Percentiles rank a stretch among this genome's conserved stretches.
phyloP scores from a whole-genome alignment of 1,140 invertebrate species.

The Condylostylus longicornis region DNA sequence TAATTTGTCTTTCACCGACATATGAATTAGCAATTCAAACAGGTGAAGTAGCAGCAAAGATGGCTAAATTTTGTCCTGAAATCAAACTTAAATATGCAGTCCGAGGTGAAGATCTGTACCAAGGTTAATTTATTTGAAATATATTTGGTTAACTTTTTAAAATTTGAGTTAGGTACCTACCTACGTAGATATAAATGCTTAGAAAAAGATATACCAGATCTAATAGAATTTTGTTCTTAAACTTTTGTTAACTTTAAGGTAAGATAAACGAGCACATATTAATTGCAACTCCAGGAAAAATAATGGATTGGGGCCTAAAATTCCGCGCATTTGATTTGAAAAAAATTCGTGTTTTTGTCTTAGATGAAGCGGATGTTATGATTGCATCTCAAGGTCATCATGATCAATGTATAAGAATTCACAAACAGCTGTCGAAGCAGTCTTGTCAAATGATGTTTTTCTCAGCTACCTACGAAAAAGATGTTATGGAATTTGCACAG shows the following conservation, averaged over 20 bases:
- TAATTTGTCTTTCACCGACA: constrained; percentile 87
- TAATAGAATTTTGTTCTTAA: constrained; percentile 4
- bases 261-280: constrained; percentile 82
- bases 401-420: constrained; percentile 89
- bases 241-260: constrained; percentile 44
- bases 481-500: constrained; percentile 95
- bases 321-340: constrained; percentile 74
- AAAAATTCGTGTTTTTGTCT: constrained; percentile 84
- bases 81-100: constrained; percentile 86
- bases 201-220: constrained; percentile 6
- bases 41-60: constrained; percentile 83
- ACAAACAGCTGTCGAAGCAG: constrained; percentile 51
- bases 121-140: constrained; percentile 35
- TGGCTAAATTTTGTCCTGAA: constrained; percentile 82
- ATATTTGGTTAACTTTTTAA: background rate
- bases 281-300: constrained; percentile 89
- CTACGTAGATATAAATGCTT: too few species aligned
- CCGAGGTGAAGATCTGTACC: constrained; percentile 84
- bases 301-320: constrained; percentile 81
- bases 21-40: constrained; percentile 97
- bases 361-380: constrained; percentile 99
- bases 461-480: constrained; percentile 88
- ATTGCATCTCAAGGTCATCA: constrained; percentile 95
- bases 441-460: constrained; percentile 99
- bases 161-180: too few species aligned